phyloP scores from a whole-genome alignment of 2,797 vertebrate species.

The Protosalanx chinensis region DNA sequence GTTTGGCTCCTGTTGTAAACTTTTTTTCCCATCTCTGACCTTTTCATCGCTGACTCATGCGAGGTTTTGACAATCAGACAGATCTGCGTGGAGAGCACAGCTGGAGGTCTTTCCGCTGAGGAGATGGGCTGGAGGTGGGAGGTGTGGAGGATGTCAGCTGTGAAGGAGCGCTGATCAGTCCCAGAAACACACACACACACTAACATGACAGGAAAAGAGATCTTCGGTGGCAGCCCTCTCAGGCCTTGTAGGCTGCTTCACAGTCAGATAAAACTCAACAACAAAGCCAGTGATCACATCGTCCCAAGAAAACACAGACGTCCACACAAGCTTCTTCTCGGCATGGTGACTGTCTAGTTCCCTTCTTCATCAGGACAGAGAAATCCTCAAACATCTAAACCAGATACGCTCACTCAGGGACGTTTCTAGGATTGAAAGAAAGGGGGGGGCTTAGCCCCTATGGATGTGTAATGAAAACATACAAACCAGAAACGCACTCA shows the following conservation, averaged over 20 bases:
- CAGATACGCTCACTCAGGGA: background rate
- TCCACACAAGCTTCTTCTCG: background rate
- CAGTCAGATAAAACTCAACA: slow-evolving; percentile 3
- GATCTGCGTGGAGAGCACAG: slow-evolving; percentile 38
- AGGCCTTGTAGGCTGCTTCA: slow-evolving; percentile 17
- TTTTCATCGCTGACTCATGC: slow-evolving; percentile 38
- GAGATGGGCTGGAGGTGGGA: background rate
- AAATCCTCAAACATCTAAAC: background rate
- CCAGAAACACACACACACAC: slow-evolving; percentile 5
- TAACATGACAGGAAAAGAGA: slow-evolving; percentile 33
- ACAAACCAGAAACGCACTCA: too few relatives aligned
- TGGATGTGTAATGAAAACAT: too few relatives aligned
- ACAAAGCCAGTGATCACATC: background rate
- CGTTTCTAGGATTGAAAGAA: too few relatives aligned
- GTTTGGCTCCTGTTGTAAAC: background rate
- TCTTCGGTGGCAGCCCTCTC: slow-evolving; percentile 31
- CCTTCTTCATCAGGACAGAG: background rate
- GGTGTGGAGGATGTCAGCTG: background rate
- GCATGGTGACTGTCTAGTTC: background rate
- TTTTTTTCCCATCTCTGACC: slow-evolving; percentile 35
- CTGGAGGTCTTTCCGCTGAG: background rate
- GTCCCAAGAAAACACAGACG: background rate
- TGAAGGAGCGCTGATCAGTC: background rate
- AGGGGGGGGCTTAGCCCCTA: too few relatives aligned
- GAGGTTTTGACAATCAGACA: slow-evolving; percentile 40